Percentiles rank a stretch among this genome's conserved stretches.
Conservation (phyloP, 2,113 vertebrate species). For the Alces alces region DNA sequence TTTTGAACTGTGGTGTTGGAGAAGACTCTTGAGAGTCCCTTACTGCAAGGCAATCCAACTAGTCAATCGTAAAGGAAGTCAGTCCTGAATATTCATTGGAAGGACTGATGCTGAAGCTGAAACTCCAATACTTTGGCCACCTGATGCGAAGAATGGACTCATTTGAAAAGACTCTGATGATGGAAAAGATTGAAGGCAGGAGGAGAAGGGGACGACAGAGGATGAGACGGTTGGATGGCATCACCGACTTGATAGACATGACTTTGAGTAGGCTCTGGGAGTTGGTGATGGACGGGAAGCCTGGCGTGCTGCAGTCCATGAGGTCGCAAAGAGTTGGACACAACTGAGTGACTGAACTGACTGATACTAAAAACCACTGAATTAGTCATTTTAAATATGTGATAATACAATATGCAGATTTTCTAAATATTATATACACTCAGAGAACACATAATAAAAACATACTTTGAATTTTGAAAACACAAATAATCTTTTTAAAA, state of each 20-base stretch:
- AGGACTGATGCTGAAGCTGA: background rate
- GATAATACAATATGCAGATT: background rate
- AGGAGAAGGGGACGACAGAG: background rate
- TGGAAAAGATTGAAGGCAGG: background rate
- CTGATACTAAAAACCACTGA: background rate
- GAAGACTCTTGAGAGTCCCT: background rate
- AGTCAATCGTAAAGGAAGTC: background rate
- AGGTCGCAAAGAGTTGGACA: rapidly evolving
- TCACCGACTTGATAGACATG: background rate
- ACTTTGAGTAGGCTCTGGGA: background rate
- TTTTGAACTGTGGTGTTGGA: background rate
- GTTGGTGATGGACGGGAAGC: background rate
- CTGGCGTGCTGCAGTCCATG: background rate
- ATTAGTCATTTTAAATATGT: background rate
- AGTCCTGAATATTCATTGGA: background rate
- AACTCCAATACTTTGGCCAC: background rate
- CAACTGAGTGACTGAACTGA: background rate
- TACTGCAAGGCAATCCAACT: background rate
- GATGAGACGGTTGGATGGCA: background rate
- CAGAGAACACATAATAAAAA: background rate
- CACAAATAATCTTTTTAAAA: background rate
- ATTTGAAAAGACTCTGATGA: background rate
- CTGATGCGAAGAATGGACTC: background rate
- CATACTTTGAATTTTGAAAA: background rate
- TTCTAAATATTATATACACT: background rate